Evolutionary conservation across 2,113 vertebrate species (phyloP).

Genomic region (Ploceus nigricollis): DNA sequence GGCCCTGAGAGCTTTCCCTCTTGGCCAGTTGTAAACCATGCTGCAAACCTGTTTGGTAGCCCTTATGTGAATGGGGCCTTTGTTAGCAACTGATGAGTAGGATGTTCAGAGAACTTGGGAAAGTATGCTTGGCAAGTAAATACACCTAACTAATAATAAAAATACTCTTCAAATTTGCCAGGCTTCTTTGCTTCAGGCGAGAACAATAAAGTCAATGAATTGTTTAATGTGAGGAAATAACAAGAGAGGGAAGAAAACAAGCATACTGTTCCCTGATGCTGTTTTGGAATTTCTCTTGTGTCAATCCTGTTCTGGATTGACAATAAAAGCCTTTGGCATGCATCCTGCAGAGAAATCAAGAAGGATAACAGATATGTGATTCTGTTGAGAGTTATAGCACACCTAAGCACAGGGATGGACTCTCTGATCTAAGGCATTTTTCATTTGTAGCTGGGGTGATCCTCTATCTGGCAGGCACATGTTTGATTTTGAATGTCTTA

Average conservation of each 20-base stretch:
- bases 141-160: constrained; percentile 53
- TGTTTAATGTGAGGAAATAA: constrained; percentile 58
- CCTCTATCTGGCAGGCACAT: not conserved
- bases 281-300: constrained; percentile 22
- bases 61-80: constrained; percentile 17
- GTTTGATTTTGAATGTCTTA: constrained; percentile 18
- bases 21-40: not conserved
- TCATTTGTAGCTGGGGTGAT: not conserved
- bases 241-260: constrained; percentile 1
- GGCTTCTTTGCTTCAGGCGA: not conserved
- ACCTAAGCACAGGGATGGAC: not conserved
- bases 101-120: constrained; percentile 50
- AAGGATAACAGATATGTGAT: not conserved
- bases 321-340: constrained; percentile 1
- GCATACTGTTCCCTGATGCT: not conserved
- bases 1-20: not conserved
- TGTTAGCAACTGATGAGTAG: constrained; percentile 32
- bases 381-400: not conserved
- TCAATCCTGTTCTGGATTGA: not conserved
- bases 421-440: constrained; percentile 1
- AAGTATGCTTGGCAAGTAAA: constrained; percentile 57
- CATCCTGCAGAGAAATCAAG: not conserved
- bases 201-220: constrained; percentile 59
- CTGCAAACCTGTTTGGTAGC: not conserved
- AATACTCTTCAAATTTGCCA: constrained; percentile 47